Evolutionary conservation across 2,888 invertebrate genomes (phyloP).

Genomic region (Rhabditoides inermis): DNA sequence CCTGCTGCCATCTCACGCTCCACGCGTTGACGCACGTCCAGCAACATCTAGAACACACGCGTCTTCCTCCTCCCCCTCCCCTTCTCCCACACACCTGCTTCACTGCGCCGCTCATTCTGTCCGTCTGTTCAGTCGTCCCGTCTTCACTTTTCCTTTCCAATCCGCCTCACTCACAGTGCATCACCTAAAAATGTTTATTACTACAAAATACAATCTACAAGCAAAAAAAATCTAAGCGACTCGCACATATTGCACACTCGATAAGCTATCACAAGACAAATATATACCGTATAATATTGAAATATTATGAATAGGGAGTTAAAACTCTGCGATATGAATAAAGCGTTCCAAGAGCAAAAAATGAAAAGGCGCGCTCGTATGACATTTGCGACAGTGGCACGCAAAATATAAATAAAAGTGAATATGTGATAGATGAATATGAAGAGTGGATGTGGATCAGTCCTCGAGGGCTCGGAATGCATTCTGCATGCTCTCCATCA

Average conservation of each 20-base stretch:
- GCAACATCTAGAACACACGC: neutral
- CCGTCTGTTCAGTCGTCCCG: too few species aligned
- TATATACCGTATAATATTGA: too few species aligned
- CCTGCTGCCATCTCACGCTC: neutral
- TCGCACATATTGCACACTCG: too few species aligned
- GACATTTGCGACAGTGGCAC: too few species aligned
- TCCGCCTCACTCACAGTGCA: too few species aligned
- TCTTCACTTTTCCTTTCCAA: too few species aligned
- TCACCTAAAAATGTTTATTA: slow-evolving; percentile 4
- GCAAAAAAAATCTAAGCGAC: neutral
- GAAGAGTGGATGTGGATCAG: too few species aligned
- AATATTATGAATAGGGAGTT: too few species aligned
- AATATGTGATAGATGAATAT: too few species aligned
- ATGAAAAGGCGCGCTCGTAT: slow-evolving; percentile 9
- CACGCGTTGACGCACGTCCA: slow-evolving; percentile 1
- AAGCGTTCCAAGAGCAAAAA: slow-evolving; percentile 1
- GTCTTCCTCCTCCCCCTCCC: slow-evolving; percentile 1
- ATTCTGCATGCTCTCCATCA: slow-evolving; percentile 89
- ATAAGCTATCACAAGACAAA: too few species aligned
- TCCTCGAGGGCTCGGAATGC: slow-evolving; percentile 97
- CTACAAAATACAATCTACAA: neutral
- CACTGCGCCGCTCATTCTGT: too few species aligned
- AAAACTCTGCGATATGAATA: slow-evolving; percentile 24
- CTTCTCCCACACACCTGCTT: neutral
- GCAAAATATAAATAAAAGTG: too few species aligned